Evolutionary conservation across 1,140 invertebrate species (phyloP).

Genomic region (Cotesia chilonis): DNA sequence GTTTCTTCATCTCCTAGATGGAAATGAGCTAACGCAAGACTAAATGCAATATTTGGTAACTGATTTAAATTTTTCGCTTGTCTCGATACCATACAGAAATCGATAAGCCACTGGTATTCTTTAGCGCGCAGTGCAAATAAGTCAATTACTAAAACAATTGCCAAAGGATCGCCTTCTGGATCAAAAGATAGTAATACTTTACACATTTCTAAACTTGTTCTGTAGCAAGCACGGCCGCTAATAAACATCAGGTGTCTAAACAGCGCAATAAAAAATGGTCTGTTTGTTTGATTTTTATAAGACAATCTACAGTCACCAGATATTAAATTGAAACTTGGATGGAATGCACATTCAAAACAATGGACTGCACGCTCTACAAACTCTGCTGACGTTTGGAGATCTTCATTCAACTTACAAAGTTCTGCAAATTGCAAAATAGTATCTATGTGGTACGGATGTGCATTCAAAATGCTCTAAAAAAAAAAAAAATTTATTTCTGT

Average conservation of each 20-base stretch:
- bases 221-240: conserved; percentile 80
- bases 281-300: conserved; percentile 86
- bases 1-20: conserved; percentile 61
- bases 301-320: conserved; percentile 80
- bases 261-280: conserved; percentile 82
- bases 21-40: conserved; percentile 81
- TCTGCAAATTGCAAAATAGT: conserved; percentile 86
- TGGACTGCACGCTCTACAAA: conserved; percentile 81
- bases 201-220: conserved; percentile 82
- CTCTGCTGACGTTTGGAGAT: conserved; percentile 80
- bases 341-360: conserved; percentile 80
- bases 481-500: conserved; percentile 10
- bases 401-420: conserved; percentile 81
- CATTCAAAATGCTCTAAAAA: conserved; percentile 75
- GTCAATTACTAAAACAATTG: conserved; percentile 82
- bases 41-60: conserved; percentile 89
- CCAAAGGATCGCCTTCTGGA: conserved; percentile 85
- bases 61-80: conserved; percentile 76
- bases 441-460: conserved; percentile 85
- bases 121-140: conserved; percentile 85
- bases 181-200: conserved; percentile 83
- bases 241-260: conserved; percentile 87
- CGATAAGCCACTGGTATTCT: conserved; percentile 84
- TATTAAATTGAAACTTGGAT: conserved; percentile 82
- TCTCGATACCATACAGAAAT: conserved; percentile 76